Evolutionary conservation across 2,113 vertebrate genomes (phyloP).

Genomic region (Gasterosteus nipponicus): DNA sequence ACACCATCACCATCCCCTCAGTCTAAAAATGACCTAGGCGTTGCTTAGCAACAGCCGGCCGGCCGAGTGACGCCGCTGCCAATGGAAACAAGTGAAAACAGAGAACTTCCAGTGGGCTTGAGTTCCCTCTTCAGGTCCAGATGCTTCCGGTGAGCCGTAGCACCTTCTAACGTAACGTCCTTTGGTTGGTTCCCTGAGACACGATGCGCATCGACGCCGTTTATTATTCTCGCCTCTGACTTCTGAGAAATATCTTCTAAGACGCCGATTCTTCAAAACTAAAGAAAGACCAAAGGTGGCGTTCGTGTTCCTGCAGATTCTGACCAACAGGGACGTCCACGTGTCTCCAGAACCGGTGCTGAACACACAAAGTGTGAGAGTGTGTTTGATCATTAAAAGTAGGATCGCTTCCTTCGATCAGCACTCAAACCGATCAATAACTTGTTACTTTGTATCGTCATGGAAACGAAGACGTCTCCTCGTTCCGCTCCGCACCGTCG

Average conservation of each 20-base stretch:
- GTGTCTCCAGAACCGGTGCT: not conserved
- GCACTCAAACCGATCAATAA: no score
- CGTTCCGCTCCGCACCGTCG: no score
- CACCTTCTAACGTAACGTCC: not conserved
- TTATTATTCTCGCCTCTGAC: not conserved
- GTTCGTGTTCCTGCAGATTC: not conserved
- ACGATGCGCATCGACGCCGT: not conserved
- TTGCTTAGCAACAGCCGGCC: slow-evolving; percentile 36
- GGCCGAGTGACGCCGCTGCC: slow-evolving; percentile 14
- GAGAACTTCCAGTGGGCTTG: not conserved
- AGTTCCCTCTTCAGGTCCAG: slow-evolving; percentile 19
- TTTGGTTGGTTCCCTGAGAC: not conserved
- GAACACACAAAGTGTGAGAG: no score
- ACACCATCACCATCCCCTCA: not conserved
- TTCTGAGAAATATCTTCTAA: not conserved
- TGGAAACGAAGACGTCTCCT: no score
- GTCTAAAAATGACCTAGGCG: slow-evolving; percentile 24
- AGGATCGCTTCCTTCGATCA: no score
- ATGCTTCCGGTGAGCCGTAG: not conserved
- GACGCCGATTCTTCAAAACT: not conserved
- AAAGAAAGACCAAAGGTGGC: no score
- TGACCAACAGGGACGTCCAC: no score
- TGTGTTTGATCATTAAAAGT: no score
- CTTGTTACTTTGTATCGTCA: no score
- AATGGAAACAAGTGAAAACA: not conserved